These are phyloP conservation scores for Oryctolagus cuniculus DNA, from an alignment of 2,113 vertebrate species.

Conservation along the genomic window DNA sequence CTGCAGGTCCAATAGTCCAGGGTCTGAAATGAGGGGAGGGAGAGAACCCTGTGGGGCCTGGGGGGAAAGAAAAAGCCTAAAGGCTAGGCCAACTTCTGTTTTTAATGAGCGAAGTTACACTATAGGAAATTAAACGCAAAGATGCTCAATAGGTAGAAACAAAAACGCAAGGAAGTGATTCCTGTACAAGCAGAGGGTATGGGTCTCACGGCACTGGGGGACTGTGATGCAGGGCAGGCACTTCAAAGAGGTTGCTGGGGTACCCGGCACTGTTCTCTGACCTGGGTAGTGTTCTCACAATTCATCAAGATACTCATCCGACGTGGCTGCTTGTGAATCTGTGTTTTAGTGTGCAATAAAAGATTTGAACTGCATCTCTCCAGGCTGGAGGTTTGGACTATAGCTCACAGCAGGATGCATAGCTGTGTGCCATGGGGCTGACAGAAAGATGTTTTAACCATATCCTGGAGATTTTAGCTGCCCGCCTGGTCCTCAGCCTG, in stretches of 20 bases:
- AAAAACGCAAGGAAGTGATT: conserved; percentile 31
- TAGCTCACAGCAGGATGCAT: conserved; percentile 18
- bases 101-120: conserved; percentile 15
- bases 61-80: neutral
- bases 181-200: neutral
- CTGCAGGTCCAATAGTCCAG: neutral
- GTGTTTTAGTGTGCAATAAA: conserved; percentile 11
- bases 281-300: neutral
- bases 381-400: conserved; percentile 7
- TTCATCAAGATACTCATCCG: conserved; percentile 28
- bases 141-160: neutral
- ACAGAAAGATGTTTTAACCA: conserved; percentile 46
- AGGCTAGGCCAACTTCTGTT: neutral
- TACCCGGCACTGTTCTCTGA: neutral
- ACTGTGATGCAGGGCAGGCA: neutral
- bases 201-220: neutral
- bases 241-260: neutral
- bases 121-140: neutral
- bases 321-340: neutral
- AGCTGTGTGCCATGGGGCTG: neutral
- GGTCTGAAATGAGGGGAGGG: neutral
- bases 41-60: neutral
- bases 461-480: conserved; percentile 40
- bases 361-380: conserved; percentile 19
- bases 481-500: neutral